A percentile compares a stretch with the other conserved stretches of the same genome.
phyloP scores from a whole-genome alignment of 2,888 invertebrate genomes.

The Dorcus parallelipipedus region DNA sequence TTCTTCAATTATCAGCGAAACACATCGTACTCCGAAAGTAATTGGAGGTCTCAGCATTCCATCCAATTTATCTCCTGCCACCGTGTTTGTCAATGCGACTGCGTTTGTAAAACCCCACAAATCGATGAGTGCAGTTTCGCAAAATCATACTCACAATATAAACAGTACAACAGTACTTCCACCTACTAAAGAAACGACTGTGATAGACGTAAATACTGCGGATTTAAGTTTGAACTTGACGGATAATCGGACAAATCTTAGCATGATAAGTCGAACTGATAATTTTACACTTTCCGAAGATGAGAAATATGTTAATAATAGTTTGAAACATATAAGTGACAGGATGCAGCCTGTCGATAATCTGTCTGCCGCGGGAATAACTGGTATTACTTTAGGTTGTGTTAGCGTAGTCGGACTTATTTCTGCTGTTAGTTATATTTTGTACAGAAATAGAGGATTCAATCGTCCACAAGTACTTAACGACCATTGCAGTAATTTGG shows the following conservation, averaged over 20 bases:
- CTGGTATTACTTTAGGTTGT: slow-evolving; percentile 67
- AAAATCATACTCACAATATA: slow-evolving; percentile 15
- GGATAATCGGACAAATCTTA: slow-evolving; percentile 34
- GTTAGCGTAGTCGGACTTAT: slow-evolving; percentile 62
- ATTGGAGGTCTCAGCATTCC: slow-evolving; percentile 11
- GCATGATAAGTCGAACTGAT: slow-evolving; percentile 34
- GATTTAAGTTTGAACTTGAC: slow-evolving; percentile 30
- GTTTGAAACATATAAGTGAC: slow-evolving; percentile 20
- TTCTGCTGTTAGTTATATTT: slow-evolving; percentile 63
- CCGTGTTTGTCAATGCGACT: slow-evolving; percentile 4
- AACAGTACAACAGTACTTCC: slow-evolving; percentile 23
- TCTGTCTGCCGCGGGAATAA: slow-evolving; percentile 52
- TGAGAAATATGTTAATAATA: slow-evolving; percentile 19
- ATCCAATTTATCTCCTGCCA: slow-evolving; percentile 31
- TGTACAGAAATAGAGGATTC: slow-evolving; percentile 69
- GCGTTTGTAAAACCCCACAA: slow-evolving; percentile 12
- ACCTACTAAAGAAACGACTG: slow-evolving; percentile 37
- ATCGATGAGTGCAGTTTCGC: slow-evolving; percentile 16
- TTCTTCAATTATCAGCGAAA: background rate
- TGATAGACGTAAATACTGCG: slow-evolving; percentile 41
- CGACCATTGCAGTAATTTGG: slow-evolving; percentile 79
- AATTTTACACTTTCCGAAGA: slow-evolving; percentile 33
- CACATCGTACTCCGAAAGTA: background rate
- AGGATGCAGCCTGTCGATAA: slow-evolving; percentile 27
- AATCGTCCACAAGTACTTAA: slow-evolving; percentile 82